Conservation (phyloP, 2,797 vertebrate genomes). For the Channa striata region DNA sequence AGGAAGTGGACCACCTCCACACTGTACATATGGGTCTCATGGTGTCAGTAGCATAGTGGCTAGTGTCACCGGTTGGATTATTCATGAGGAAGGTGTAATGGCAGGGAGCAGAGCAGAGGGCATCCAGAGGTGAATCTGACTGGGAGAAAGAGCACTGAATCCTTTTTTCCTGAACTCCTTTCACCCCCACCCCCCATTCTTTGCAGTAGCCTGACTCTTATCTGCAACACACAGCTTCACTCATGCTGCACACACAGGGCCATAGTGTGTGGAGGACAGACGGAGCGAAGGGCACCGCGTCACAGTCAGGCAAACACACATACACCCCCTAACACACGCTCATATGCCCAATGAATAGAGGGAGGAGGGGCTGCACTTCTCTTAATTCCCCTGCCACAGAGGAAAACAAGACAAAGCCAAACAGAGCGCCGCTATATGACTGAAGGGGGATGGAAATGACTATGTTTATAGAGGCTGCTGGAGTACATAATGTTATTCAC, state of each 20-base stretch:
- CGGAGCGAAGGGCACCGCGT: slow-evolving; percentile 61
- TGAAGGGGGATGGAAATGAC: slow-evolving; percentile 18
- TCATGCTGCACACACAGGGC: slow-evolving; percentile 69
- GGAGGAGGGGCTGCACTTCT: slow-evolving; percentile 53
- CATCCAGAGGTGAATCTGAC: slow-evolving; percentile 76
- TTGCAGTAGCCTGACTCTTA: slow-evolving; percentile 61
- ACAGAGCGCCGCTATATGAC: slow-evolving; percentile 32
- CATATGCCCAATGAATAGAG: slow-evolving; percentile 39
- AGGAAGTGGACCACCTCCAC: slow-evolving; percentile 16
- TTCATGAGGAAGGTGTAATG: slow-evolving; percentile 68
- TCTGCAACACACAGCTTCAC: slow-evolving; percentile 74
- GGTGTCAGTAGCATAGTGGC: slow-evolving; percentile 41
- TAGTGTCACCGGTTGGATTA: slow-evolving; percentile 63
- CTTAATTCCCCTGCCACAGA: slow-evolving; percentile 62
- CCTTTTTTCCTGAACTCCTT: slow-evolving; percentile 23
- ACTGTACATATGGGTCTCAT: slow-evolving; percentile 12
- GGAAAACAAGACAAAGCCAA: slow-evolving; percentile 52
- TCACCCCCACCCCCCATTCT: slow-evolving; percentile 1
- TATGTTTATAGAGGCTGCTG: slow-evolving; percentile 37
- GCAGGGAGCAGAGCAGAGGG: slow-evolving; percentile 68
- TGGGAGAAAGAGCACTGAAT: slow-evolving; percentile 37
- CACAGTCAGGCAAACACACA: slow-evolving; percentile 51
- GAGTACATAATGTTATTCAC: slow-evolving; percentile 34
- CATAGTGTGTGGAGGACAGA: slow-evolving; percentile 64
- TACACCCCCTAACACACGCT: slow-evolving; percentile 15